Conservation (phyloP, 2,797 vertebrate genomes). For the Microhierax caerulescens region DNA sequence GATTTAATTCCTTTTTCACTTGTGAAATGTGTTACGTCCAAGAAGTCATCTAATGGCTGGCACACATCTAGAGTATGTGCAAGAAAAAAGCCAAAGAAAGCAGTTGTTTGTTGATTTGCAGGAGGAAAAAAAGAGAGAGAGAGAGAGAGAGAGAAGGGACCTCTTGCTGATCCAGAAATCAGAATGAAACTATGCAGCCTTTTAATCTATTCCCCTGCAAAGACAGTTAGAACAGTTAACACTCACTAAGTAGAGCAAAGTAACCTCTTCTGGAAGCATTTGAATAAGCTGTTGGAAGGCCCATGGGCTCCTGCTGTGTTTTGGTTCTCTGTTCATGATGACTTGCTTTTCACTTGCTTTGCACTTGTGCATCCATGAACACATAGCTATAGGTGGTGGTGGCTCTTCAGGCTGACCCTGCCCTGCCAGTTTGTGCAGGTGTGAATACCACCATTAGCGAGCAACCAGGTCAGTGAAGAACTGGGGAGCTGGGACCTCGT, state of each 20-base stretch:
- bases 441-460: background rate
- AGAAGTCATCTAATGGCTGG: background rate
- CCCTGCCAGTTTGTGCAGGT: background rate
- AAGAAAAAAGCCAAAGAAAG: background rate
- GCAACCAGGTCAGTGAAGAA: background rate
- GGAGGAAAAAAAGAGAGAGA: background rate
- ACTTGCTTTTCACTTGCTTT: background rate
- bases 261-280: background rate
- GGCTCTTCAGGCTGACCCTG: background rate
- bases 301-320: background rate
- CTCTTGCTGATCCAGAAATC: background rate
- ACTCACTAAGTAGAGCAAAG: background rate
- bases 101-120: background rate
- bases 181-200: background rate
- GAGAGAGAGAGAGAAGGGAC: background rate
- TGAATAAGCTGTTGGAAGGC: background rate
- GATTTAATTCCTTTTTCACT: background rate
- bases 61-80: background rate
- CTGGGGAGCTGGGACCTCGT: background rate
- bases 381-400: background rate
- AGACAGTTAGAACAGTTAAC: background rate
- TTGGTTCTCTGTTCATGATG: background rate
- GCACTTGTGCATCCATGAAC: background rate
- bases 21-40: background rate
- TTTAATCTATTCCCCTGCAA: background rate